phyloP scores from a whole-genome alignment of 1,140 invertebrate species.

The Nixonia krombeini region DNA sequence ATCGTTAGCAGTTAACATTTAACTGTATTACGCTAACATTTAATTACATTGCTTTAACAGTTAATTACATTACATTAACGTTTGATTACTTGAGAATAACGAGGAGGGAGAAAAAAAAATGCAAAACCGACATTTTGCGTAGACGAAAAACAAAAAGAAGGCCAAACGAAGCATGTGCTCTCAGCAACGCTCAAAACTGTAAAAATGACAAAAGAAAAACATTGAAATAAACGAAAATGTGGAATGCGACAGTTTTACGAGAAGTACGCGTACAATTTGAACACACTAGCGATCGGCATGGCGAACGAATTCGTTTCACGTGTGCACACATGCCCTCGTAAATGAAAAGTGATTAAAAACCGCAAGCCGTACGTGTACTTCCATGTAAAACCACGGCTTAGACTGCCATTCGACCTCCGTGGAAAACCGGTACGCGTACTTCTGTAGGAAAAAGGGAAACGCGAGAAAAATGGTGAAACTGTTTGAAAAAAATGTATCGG shows the following conservation, averaged over 20 bases:
- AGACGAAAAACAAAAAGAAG: constrained; percentile 14
- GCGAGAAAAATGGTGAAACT: constrained; percentile 18
- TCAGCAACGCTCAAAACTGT: not conserved
- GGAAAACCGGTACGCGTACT: constrained; percentile 53
- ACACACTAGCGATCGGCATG: too few relatives aligned
- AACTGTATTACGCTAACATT: too few relatives aligned
- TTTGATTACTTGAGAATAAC: too few relatives aligned
- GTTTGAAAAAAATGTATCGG: constrained; percentile 13
- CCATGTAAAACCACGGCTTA: constrained; percentile 12
- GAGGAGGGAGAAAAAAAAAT: too few relatives aligned
- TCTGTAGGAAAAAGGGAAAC: constrained; percentile 24
- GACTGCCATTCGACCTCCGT: constrained; percentile 47
- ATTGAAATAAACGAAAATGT: not conserved
- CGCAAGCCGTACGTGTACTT: constrained; percentile 42
- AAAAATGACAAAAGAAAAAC: not conserved
- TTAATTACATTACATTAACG: too few relatives aligned
- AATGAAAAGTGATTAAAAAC: not conserved
- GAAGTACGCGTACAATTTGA: constrained; percentile 48
- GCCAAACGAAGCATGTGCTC: not conserved
- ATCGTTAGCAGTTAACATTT: too few relatives aligned
- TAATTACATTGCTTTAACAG: too few relatives aligned
- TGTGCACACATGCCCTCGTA: too few relatives aligned
- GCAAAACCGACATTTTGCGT: too few relatives aligned
- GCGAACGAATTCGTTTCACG: too few relatives aligned
- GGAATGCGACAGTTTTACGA: constrained; percentile 9